These are phyloP conservation scores for Nephrotoma appendiculata DNA, from an alignment of 2,888 invertebrate genomes.

Conservation along the genomic window DNA sequence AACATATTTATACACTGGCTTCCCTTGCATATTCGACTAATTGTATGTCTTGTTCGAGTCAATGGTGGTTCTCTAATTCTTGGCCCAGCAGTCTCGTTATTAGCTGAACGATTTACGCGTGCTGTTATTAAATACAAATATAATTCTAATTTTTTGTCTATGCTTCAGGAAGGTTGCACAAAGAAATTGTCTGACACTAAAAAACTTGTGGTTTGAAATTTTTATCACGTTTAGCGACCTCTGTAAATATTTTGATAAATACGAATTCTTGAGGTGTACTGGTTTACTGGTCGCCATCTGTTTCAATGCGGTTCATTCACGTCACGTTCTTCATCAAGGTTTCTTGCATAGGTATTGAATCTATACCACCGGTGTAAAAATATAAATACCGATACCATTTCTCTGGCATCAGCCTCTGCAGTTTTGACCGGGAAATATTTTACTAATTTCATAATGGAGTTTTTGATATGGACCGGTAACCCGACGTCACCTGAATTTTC, in stretches of 20 bases:
- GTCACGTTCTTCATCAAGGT: constrained; percentile 18
- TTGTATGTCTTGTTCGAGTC: constrained; percentile 40
- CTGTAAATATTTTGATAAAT: constrained; percentile 52
- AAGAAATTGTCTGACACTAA: constrained; percentile 82
- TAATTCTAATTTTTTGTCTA: too few relatives aligned
- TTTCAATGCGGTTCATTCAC: constrained; percentile 30
- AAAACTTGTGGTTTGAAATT: too few relatives aligned
- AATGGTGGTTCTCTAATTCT: constrained; percentile 37
- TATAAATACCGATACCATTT: constrained; percentile 38
- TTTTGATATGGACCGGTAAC: constrained; percentile 38
- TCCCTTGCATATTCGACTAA: constrained; percentile 55
- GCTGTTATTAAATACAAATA: constrained; percentile 72
- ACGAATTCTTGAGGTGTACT: constrained; percentile 67
- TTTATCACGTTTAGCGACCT: constrained; percentile 50
- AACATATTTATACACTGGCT: constrained; percentile 56
- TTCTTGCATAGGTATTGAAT: constrained; percentile 19
- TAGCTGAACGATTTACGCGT: constrained; percentile 45
- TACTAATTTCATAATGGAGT: constrained; percentile 39
- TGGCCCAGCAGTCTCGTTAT: constrained; percentile 46
- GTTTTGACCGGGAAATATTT: constrained; percentile 43
- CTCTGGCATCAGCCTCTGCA: constrained; percentile 36
- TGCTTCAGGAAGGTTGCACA: too few relatives aligned
- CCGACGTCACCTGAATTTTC: too few relatives aligned
- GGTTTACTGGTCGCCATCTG: constrained; percentile 60
- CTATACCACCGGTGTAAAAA: neutral